Conservation (phyloP, 2,888 invertebrate species). For the Zeuzera pyrina region DNA sequence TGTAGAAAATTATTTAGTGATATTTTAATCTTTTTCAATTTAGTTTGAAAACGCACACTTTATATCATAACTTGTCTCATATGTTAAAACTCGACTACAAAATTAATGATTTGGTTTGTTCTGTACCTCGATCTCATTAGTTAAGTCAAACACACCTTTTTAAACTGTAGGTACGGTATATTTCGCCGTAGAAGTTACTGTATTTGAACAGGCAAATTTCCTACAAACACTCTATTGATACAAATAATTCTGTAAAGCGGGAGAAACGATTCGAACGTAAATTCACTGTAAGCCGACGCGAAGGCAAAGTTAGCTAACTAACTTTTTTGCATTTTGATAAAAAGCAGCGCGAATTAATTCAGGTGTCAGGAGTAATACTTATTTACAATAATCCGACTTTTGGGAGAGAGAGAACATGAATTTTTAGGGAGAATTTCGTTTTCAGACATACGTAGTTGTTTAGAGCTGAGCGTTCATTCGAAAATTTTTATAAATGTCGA, state of each 20-base stretch:
- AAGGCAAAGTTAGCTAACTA: slow-evolving; percentile 47
- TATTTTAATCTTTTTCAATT: no score
- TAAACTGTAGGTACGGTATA: slow-evolving; percentile 45
- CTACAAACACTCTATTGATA: slow-evolving; percentile 65
- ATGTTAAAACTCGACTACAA: slow-evolving; percentile 32
- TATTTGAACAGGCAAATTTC: slow-evolving; percentile 54
- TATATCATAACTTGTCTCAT: slow-evolving; percentile 28
- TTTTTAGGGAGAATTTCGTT: slow-evolving; percentile 61
- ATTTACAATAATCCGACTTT: slow-evolving; percentile 71
- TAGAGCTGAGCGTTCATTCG: no score
- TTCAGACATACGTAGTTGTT: slow-evolving; percentile 43
- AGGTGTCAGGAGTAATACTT: slow-evolving; percentile 60
- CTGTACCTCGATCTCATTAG: slow-evolving; percentile 55
- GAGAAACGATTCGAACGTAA: slow-evolving; percentile 53
- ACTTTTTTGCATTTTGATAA: slow-evolving; percentile 65
- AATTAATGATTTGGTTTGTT: slow-evolving; percentile 31
- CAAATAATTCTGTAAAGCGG: slow-evolving; percentile 50
- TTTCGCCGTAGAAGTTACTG: slow-evolving; percentile 28
- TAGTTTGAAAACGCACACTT: no score
- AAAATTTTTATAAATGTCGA: no score
- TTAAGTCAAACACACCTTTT: slow-evolving; percentile 67
- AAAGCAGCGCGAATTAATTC: slow-evolving; percentile 60
- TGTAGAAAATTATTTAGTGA: no score
- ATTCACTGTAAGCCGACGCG: slow-evolving; percentile 38
- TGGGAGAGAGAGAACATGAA: slow-evolving; percentile 45